Evolutionary conservation across 1,140 invertebrate species (phyloP).

Genomic region (Heterodera schachtii): DNA sequence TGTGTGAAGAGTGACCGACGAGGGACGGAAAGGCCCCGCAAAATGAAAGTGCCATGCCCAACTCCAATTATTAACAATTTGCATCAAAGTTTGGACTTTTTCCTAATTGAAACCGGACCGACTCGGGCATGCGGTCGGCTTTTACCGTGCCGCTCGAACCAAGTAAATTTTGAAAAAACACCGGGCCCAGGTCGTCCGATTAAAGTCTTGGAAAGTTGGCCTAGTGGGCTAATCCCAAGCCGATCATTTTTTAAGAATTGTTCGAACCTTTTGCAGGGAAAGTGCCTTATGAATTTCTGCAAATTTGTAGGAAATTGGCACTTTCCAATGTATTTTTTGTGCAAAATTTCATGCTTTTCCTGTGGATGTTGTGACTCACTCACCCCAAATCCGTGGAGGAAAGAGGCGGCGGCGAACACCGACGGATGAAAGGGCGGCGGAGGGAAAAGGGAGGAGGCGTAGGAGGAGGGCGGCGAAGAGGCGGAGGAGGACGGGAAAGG

Average conservation of each 20-base stretch:
- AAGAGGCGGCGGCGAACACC: background rate
- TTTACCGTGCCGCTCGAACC: too few species aligned
- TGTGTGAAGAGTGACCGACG: background rate
- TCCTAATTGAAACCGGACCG: too few species aligned
- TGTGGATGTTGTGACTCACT: background rate
- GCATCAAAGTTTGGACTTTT: too few species aligned
- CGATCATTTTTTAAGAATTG: too few species aligned
- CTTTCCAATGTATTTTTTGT: background rate
- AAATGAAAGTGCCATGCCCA: too few species aligned
- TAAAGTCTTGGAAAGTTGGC: too few species aligned
- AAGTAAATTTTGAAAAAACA: too few species aligned
- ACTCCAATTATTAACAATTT: too few species aligned
- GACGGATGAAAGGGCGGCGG: background rate
- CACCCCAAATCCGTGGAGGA: slow-evolving; percentile 29
- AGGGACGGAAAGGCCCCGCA: too few species aligned
- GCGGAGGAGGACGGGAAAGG: background rate
- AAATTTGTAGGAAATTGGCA: background rate
- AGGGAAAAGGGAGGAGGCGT: slow-evolving; percentile 17
- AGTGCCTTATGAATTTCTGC: too few species aligned
- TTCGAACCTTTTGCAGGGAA: background rate
- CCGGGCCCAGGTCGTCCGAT: too few species aligned
- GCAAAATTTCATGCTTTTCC: background rate
- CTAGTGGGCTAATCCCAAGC: too few species aligned
- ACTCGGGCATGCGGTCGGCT: background rate
- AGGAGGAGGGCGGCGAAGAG: background rate